Evolutionary conservation across 2,113 vertebrate species (phyloP).

Genomic region (Vireo altiloquus): DNA sequence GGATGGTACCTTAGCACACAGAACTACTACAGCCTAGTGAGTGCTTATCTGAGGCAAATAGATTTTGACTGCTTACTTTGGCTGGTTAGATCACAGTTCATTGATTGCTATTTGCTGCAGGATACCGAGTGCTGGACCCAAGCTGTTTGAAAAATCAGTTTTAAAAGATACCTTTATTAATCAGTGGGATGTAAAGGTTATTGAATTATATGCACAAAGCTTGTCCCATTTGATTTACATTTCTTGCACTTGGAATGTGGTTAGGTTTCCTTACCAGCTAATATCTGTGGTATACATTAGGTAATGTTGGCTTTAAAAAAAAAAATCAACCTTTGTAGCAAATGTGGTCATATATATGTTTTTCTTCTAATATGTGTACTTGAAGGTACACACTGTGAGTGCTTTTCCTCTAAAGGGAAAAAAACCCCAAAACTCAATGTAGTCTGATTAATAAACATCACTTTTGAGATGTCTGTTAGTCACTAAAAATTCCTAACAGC

Average conservation of each 20-base stretch:
- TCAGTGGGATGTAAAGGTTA: not conserved
- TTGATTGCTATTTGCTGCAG: constrained; percentile 51
- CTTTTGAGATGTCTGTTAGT: not conserved
- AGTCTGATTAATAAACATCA: not conserved
- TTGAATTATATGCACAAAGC: not conserved
- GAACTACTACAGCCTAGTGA: not conserved
- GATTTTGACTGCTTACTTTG: constrained; percentile 63
- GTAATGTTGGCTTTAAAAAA: not conserved
- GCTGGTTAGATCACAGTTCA: constrained; percentile 55
- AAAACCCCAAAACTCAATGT: not conserved
- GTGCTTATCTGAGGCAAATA: constrained; percentile 59
- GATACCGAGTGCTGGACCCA: not conserved
- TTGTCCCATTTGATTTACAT: not conserved
- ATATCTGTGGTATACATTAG: not conserved
- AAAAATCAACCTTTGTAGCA: not conserved
- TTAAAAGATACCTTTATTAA: constrained; percentile 21
- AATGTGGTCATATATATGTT: not conserved
- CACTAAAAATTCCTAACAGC: not conserved
- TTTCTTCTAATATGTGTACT: not conserved
- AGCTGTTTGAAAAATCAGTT: constrained; percentile 4
- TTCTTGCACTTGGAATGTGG: not conserved
- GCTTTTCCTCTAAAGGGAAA: not conserved
- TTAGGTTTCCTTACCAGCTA: not conserved
- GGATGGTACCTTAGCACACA: not conserved
- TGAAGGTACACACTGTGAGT: not conserved